These are phyloP conservation scores for Pampusana beccarii DNA, from an alignment of 2,113 vertebrate species.

Conservation along the genomic window DNA sequence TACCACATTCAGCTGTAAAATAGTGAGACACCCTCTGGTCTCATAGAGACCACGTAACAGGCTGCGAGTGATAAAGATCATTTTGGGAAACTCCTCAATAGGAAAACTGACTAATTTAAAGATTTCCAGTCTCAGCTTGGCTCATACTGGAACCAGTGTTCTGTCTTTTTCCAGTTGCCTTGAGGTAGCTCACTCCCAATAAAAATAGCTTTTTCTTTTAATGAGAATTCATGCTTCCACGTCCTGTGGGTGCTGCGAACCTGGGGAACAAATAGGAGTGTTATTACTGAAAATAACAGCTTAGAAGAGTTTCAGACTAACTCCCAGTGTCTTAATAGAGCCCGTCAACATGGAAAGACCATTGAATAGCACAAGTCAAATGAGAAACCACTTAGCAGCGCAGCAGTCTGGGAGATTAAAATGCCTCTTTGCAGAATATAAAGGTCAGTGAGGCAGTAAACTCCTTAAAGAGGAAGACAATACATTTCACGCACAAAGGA, in stretches of 20 bases:
- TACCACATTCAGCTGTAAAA: not conserved
- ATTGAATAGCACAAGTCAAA: constrained; percentile 70
- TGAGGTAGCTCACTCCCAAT: not conserved
- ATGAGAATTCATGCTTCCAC: constrained; percentile 5
- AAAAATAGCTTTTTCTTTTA: constrained; percentile 21
- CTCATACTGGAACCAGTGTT: not conserved
- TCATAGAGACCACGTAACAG: not conserved
- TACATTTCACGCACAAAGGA: constrained; percentile 46
- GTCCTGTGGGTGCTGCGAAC: not conserved
- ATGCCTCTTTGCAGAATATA: constrained; percentile 66
- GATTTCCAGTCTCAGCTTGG: not conserved
- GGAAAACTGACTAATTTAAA: not conserved
- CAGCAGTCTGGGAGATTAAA: constrained; percentile 68
- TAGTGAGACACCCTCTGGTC: not conserved
- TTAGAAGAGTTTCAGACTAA: constrained; percentile 47
- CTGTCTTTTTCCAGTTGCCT: not conserved
- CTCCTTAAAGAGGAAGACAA: constrained; percentile 66
- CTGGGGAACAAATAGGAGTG: constrained; percentile 40
- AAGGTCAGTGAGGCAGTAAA: constrained; percentile 78
- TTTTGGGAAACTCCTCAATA: not conserved
- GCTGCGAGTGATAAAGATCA: not conserved
- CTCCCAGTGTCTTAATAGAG: constrained; percentile 64
- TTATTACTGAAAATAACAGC: constrained; percentile 56
- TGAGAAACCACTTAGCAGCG: constrained; percentile 71
- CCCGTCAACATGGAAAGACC: constrained; percentile 65